Evolutionary conservation across 2,888 invertebrate species (phyloP), one percentile per base, ranked within the genome.

Genomic region (Thereva nobilitata): DNA sequence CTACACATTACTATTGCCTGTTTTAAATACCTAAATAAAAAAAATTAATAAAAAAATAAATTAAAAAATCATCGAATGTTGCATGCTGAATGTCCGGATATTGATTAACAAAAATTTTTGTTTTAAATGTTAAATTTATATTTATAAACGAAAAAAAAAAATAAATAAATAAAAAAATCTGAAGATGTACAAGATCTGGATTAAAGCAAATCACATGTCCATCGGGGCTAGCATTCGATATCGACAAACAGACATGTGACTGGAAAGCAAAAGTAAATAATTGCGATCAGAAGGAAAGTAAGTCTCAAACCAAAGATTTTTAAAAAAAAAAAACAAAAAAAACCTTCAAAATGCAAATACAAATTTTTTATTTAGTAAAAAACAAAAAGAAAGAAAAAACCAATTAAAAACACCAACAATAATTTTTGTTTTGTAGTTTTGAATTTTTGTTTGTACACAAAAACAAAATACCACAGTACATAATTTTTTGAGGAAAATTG

Each of bases 211-310:
- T 95, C 87, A 92, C 93, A 85, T 95, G 95, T 86, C 95, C 95
- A 83, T 92, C 93, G 83, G 95, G 95, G 86, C 88, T 95, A 88
- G 90, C 94, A 86, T 95, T 95, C 89, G 95, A 95, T 89, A 89
- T 95, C 86, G 91, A 93, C 86, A 95, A 94, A 88, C 95, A 95
- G 87, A 95, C 95, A 83, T 95, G 95, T 86, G 94, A 95, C 89
- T 95, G 95, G 95, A 95, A 94, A 89, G 93, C 93, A 87, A 93
- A 95, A 89, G 95, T 95, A 87, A 89, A 86, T 87, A 95, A 91
- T 90, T 95, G 95, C 90, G 91, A 93, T 87, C 91, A 90, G 86
- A 87, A 93, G 84, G 94, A 95, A 90, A 95, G 95, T 95, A 93
- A 94, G 94, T 90, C 85, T 80, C 82, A 81, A 78, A 75, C 72